phyloP scores from a whole-genome alignment of 2,888 invertebrate genomes.

The Acanthosepion esculentum region DNA sequence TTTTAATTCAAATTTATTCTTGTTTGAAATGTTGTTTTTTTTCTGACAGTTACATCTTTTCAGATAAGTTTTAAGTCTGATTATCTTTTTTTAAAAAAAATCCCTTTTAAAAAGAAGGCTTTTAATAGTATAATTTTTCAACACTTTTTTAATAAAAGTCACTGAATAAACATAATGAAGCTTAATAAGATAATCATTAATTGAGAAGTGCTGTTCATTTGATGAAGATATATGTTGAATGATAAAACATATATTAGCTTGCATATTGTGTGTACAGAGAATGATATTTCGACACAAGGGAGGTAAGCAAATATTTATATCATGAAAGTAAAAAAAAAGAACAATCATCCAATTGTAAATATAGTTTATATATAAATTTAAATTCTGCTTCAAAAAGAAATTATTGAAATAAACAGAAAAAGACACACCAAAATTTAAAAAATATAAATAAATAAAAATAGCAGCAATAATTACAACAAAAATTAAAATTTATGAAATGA shows the following conservation, averaged over 20 bases:
- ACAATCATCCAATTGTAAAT: background rate
- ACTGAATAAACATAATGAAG: no score
- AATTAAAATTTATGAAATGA: background rate
- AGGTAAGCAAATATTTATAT: background rate
- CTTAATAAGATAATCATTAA: background rate
- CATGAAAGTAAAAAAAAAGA: no score
- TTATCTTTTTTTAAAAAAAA: no score
- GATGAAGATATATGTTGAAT: background rate
- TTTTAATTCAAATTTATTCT: no score
- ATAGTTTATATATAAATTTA: background rate
- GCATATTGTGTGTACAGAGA: background rate
- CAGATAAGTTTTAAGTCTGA: no score
- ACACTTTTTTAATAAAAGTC: no score
- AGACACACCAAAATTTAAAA: background rate
- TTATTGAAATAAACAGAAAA: background rate
- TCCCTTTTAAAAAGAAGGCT: no score
- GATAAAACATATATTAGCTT: background rate
- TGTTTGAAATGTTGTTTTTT: no score
- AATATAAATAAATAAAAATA: background rate
- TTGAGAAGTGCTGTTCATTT: background rate
- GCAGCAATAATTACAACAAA: background rate
- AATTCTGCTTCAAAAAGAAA: background rate
- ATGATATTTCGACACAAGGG: background rate
- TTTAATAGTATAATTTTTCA: no score
- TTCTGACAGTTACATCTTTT: no score